Evolutionary conservation across 2,113 vertebrate genomes (phyloP), one percentile per base, ranked within the genome.

Genomic region (Empidonax alnorum): DNA sequence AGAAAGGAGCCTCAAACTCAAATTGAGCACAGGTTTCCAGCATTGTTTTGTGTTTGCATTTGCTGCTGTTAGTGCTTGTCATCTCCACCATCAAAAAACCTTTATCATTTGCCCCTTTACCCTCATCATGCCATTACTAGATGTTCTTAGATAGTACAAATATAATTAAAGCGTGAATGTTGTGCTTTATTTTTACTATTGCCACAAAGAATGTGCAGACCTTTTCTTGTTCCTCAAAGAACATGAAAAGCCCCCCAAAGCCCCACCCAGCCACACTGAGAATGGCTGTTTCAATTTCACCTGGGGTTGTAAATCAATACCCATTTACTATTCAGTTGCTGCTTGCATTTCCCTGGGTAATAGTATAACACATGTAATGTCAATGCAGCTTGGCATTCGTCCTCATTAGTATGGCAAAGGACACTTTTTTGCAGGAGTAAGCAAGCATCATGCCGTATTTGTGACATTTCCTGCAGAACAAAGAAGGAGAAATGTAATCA

Each of bases 231-330:
- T 74, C 59, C 37, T 79, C 55, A 14, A 50, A 53, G 72, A 39
- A 41, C 39, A 41, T 11, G 12, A 41, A 41, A 41, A 67, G 56
- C 81, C 68, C 86, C 89, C 91, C 93, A 94, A 76, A 67, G 56
- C 71, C 59, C 39, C 25, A 39, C 63, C 83, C 68, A 87, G 58
- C 66, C 78, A 80, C 75, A 18, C 83, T 47, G 46, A 87, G 80
- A 93, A 77, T 82, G 96, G 82, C 95, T 93, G 49, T 79, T 97
- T 95, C 94, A 93, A 96, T 98, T 97, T 97, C 96, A 97, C 93
- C 69, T 97, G 94, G 96, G 96, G 87, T 96, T 71, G 14, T 97
- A 96, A 98, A 97, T 98, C 97, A 89, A 98, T 98, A 96, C 27
- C 94, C 89, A 97, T 97, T 96, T 97, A 91, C 96, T 95, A 97